phyloP scores from a whole-genome alignment of 2,113 vertebrate species.

The Benthochromis sp. region DNA sequence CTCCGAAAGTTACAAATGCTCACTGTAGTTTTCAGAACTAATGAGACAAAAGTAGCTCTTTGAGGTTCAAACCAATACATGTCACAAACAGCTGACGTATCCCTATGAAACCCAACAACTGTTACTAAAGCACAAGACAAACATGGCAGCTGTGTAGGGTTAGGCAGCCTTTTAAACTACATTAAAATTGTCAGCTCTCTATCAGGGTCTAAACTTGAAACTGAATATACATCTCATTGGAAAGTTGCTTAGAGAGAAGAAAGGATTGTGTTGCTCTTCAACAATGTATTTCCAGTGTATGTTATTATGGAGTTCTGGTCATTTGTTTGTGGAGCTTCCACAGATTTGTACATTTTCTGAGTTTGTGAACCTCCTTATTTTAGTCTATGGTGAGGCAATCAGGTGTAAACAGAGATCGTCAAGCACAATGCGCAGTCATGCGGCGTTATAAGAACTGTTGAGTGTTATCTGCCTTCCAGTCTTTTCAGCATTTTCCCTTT shows the following conservation, averaged over 20 bases:
- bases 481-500: conserved; percentile 41
- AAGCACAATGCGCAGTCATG: background rate
- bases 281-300: background rate
- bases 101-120: background rate
- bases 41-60: conserved; percentile 26
- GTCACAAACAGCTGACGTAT: background rate
- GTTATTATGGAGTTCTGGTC: background rate
- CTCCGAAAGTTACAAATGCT: background rate
- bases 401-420: background rate
- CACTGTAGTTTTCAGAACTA: background rate
- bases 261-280: background rate
- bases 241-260: background rate
- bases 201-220: background rate
- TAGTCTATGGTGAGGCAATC: background rate
- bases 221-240: background rate
- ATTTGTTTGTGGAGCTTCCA: background rate
- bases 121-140: background rate
- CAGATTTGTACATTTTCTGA: background rate
- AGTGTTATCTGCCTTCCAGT: conserved; percentile 27
- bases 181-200: background rate
- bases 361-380: background rate
- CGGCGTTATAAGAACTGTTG: conserved; percentile 12
- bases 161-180: background rate
- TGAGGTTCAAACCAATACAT: conserved; percentile 1
- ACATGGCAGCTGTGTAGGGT: background rate